Base-by-base conservation (phyloP, 2,113 vertebrate genomes). In the Macquaria ambigua region DNA sequence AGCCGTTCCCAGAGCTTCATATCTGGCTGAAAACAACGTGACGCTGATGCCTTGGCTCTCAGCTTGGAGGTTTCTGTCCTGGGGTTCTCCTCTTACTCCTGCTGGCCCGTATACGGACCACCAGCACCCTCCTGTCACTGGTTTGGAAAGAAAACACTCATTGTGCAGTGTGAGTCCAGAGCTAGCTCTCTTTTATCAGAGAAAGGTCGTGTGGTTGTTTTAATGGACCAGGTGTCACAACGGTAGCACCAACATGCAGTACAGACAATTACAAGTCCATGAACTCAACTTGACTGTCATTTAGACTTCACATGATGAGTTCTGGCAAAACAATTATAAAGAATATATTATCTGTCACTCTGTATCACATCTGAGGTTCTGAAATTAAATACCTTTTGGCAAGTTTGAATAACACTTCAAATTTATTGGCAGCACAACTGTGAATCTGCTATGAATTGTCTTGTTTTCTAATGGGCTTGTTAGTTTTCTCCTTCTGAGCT, bases 401-500 rank as follows among this genome's bases (percentile, higher is more conserved):
- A 28, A 56, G 11, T 72, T 81, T 76, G 21, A 84, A 70, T 48
- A 70, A 75, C 64, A 59, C 34, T 67, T 4, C 75, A 72, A 77
- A 80, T 69, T 15, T 76, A 77, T 55, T 58, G 48, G 37, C 77
- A 81, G 81, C 63, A n/a, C 37, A 31, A 66, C 69, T 62, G 52
- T 16, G 28, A 85, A 68, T 83, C 77, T 82, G 83, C 53, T 20
- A 3, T 46, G 75, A 73, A 80, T 81, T 81, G 53, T 77, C 63
- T n/a, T 84, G 56, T 87, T 85, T 82, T 87, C 79, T 66, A 80
- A 81, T 53, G 41, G 74, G 68, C 84, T 89, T 90, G 89, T 89
- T 90, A 89, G 77, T 87, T 92, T 90, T 81, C 77, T 73, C 85
- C 67, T 74, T 58, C 72, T 85, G 62, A 81, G 74, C 83, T 85